These are phyloP conservation scores for Zoroaster sp. DNA, from an alignment of 53 echinoderm and acorn worm species.

Conservation along the genomic window DNA sequence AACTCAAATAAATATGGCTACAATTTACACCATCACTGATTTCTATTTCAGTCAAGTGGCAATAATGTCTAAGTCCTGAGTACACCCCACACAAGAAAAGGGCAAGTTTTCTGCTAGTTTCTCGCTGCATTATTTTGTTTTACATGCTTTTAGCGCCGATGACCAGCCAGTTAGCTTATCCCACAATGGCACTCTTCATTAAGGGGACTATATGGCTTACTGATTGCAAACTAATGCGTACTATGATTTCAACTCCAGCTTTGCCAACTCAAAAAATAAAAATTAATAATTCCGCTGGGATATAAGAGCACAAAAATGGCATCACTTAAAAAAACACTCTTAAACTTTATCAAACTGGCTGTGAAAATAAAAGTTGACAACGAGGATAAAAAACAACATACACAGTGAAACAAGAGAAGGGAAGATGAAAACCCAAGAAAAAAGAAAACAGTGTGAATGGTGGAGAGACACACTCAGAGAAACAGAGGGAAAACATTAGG, in stretches of 20 bases:
- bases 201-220: background rate
- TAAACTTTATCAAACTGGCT: background rate
- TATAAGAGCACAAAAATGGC: background rate
- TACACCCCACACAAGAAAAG: too few species aligned
- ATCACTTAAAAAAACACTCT: too few species aligned
- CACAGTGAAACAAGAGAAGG: too few species aligned
- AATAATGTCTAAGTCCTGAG: too few species aligned
- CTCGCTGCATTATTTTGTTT: too few species aligned
- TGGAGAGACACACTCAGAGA: too few species aligned
- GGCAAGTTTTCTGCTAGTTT: background rate
- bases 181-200: background rate
- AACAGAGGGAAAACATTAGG: too few species aligned
- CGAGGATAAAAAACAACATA: too few species aligned
- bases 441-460: too few species aligned
- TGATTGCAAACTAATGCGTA: background rate
- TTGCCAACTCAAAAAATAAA: too few species aligned
- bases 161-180: background rate
- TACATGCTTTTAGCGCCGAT: background rate
- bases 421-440: too few species aligned
- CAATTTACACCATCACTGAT: background rate
- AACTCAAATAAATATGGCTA: background rate
- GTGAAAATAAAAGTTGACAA: background rate
- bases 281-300: background rate
- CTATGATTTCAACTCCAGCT: background rate
- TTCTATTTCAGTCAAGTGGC: background rate